These are phyloP conservation scores for Paramormyrops hopkinsi DNA, from an alignment of 2,797 vertebrate species.

Conservation along the genomic window DNA sequence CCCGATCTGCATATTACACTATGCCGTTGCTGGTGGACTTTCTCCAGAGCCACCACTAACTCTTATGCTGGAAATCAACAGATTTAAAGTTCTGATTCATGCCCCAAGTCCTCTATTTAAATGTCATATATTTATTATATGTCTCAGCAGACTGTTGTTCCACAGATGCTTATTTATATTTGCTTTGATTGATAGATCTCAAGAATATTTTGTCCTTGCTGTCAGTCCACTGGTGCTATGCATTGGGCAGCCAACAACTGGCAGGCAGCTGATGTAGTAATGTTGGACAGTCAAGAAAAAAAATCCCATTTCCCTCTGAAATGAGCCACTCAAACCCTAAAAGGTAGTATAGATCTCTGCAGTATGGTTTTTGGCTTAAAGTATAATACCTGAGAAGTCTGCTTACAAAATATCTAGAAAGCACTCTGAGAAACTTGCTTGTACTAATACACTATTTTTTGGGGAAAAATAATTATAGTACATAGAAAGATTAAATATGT, in stretches of 20 bases:
- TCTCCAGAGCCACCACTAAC: background rate
- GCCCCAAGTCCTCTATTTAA: background rate
- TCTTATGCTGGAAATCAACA: background rate
- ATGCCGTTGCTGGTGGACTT: background rate
- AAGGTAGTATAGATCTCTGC: background rate
- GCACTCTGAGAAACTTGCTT: background rate
- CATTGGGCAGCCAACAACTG: background rate
- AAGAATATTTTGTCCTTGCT: background rate
- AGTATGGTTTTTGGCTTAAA: background rate
- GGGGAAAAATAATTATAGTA: background rate
- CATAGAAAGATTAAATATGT: background rate
- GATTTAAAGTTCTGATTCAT: background rate
- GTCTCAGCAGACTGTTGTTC: background rate
- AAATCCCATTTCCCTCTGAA: background rate
- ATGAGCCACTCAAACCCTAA: background rate
- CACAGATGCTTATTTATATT: background rate
- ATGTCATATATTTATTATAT: background rate
- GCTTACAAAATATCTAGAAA: background rate
- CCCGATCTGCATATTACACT: background rate
- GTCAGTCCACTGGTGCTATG: background rate
- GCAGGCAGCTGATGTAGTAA: background rate
- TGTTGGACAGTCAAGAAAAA: background rate
- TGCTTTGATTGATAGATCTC: background rate
- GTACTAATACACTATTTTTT: background rate
- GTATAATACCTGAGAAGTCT: background rate